Evolutionary conservation across 2,113 vertebrate species (phyloP), one percentile per base, ranked within the genome.

Genomic region (Aramus guarauna): DNA sequence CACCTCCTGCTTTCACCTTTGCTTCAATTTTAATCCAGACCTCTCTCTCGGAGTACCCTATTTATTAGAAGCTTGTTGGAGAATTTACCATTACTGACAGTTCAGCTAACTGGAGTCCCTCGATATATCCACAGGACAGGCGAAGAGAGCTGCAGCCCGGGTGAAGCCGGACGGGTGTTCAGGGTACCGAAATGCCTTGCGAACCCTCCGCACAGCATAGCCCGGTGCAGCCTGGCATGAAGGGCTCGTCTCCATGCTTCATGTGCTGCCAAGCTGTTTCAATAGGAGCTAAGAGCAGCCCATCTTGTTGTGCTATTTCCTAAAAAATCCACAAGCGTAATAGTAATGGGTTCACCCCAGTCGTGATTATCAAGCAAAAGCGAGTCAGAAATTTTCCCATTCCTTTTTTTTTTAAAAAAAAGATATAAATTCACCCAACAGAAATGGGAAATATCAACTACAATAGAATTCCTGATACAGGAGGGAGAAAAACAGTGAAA

Each of bases 131-230:
- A 32, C 9, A 37, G 69, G 47, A 5, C 12, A 43, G 53, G 27
- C 34, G 15, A 27, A 26, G 19, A 24, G 36, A 63, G 43, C 43
- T 23, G 59, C 64, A 69, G 30, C 34, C 18, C 3, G 5, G 15
- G 41, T 50, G 36, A 60, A 20, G 60, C 0, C 6, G 41, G 41
- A 3, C 23, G 16, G 32, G 24, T 12, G 48, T 2, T 32, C 11
- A 9, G 41, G 60, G n/a, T 16, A 6, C 60, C 9, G 24, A 23
- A 58, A 36, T 0, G 21, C 5, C 21, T 71, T 6, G 8, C 19
- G 2, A 12, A 21, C 5, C 29, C 30, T 39, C 41, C 1, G 4
- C 23, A 2, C 29, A 26, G 37, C 37, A 9, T 2, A 8, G 43
- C 2, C 26, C 27, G 8, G 12, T 30, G 72, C 17, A 20, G 23